A percentile compares a stretch with the other conserved stretches of the same genome.
Conservation (phyloP, 2,797 vertebrate genomes). For the Leuciscus waleckii region DNA sequence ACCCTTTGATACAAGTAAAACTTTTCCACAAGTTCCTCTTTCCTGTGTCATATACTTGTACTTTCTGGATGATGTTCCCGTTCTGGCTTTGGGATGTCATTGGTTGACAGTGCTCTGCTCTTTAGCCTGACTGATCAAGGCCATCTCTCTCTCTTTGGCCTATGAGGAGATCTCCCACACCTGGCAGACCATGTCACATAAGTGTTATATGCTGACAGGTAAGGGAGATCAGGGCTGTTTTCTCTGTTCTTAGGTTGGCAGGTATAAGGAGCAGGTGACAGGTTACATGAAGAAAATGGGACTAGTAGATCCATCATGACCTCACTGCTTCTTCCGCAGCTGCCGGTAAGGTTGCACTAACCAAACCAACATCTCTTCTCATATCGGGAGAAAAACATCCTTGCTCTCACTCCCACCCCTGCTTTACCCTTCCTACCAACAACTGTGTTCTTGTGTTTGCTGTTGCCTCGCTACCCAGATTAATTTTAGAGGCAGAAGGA, state of each 20-base stretch:
- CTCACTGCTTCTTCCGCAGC: background rate
- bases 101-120: constrained; percentile 68
- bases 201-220: constrained; percentile 74
- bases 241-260: constrained; percentile 48
- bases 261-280: constrained; percentile 54
- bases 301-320: constrained; percentile 45
- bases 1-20: constrained; percentile 5
- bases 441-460: constrained; percentile 62
- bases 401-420: constrained; percentile 38
- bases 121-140: constrained; percentile 79
- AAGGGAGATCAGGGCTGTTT: constrained; percentile 58
- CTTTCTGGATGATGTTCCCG: constrained; percentile 34
- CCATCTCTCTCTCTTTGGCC: constrained; percentile 64
- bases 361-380: constrained; percentile 31
- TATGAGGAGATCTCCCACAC: constrained; percentile 67
- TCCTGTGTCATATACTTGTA: constrained; percentile 53
- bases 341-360: background rate
- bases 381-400: constrained; percentile 7
- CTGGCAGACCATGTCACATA: constrained; percentile 61
- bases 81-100: constrained; percentile 72
- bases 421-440: constrained; percentile 45
- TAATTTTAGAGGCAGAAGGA: constrained; percentile 69
- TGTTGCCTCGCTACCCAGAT: constrained; percentile 64
- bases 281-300: constrained; percentile 48
- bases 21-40: constrained; percentile 44